These are phyloP conservation scores for Saguinus imperator DNA, from an alignment of 2,113 vertebrate genomes.

Conservation along the genomic window DNA sequence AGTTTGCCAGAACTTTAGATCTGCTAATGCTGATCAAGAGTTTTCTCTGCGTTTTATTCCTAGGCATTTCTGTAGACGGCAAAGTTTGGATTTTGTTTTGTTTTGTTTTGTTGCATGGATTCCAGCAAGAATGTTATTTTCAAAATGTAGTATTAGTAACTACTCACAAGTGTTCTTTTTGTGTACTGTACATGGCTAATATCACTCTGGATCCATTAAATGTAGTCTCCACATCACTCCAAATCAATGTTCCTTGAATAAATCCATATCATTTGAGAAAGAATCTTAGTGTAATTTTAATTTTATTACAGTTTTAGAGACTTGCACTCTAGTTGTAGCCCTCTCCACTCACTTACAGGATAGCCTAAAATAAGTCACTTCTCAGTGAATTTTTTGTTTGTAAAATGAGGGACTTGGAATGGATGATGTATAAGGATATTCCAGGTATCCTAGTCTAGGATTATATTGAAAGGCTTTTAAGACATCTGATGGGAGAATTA, in stretches of 20 bases:
- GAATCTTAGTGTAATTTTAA: neutral
- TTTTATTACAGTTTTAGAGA: neutral
- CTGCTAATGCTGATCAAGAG: neutral
- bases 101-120: neutral
- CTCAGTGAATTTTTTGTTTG: neutral
- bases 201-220: neutral
- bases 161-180: neutral
- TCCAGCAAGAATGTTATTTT: constrained; percentile 11
- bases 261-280: neutral
- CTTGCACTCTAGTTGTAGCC: neutral
- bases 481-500: neutral
- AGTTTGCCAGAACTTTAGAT: neutral
- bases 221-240: neutral
- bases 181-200: neutral
- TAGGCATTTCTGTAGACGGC: neutral
- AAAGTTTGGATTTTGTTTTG: neutral
- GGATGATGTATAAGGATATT: neutral
- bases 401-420: neutral
- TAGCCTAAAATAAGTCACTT: neutral
- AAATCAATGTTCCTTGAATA: neutral
- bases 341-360: neutral
- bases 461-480: neutral
- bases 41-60: neutral
- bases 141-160: neutral
- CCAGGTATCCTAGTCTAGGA: neutral